These are phyloP conservation scores for Pocillopora damicornis DNA, from an alignment of 64 coral and sea anemone genomes.

Conservation along the genomic window DNA sequence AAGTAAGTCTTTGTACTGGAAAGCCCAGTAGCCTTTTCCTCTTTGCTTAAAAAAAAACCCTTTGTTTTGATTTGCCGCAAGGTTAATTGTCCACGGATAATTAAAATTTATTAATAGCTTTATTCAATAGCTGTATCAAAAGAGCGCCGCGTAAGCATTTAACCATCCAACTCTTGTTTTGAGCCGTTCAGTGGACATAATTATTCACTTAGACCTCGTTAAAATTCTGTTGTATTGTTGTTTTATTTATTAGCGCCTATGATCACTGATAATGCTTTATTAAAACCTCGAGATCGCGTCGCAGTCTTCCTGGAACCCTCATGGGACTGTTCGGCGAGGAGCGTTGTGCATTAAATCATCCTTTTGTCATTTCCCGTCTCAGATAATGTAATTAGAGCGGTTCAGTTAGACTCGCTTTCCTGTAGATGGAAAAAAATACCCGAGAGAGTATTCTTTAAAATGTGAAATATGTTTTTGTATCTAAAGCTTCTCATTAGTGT, in stretches of 20 bases:
- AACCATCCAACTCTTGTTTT: neutral
- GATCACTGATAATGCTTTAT: neutral
- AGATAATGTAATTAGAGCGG: neutral
- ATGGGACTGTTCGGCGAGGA: neutral
- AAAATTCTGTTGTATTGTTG: conserved; percentile 31
- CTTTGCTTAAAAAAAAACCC: neutral
- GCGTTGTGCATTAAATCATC: neutral
- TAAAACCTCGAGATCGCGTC: conserved; percentile 2
- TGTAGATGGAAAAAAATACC: neutral
- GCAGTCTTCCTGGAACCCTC: conserved; percentile 16
- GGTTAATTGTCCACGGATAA: conserved; percentile 13
- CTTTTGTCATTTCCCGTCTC: neutral
- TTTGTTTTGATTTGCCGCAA: neutral
- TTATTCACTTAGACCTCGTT: conserved; percentile 10
- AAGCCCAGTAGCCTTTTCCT: too few relatives aligned
- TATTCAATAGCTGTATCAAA: conserved; percentile 8
- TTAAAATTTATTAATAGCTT: conserved; percentile 3
- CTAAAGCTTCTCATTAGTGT: too few relatives aligned
- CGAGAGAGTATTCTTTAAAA: too few relatives aligned
- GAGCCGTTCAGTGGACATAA: conserved; percentile 1
- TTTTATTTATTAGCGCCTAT: neutral
- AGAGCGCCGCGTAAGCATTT: neutral
- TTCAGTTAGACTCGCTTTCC: neutral
- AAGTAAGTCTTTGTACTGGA: neutral
- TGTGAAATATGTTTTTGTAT: too few relatives aligned